Evolutionary conservation across 2,797 vertebrate species (phyloP).

Genomic region (Lithobates pipiens): DNA sequence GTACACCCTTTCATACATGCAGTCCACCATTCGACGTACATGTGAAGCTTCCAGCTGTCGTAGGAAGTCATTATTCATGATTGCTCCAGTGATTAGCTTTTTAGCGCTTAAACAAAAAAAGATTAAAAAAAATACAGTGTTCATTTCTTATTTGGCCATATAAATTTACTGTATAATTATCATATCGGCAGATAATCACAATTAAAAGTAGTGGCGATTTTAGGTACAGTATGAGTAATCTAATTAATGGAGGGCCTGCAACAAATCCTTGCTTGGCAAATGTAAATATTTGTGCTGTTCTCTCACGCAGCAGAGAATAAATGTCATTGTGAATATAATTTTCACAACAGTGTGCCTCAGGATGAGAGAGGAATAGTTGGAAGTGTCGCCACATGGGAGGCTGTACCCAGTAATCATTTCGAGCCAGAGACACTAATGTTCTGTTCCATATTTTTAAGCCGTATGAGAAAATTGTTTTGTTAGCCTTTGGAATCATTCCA

Average conservation of each 20-base stretch:
- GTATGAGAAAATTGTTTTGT: slow-evolving; percentile 44
- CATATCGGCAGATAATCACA: neutral
- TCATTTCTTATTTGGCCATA: neutral
- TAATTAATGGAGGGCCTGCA: neutral
- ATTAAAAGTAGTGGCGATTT: neutral
- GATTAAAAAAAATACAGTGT: neutral
- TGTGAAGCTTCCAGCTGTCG: slow-evolving; percentile 81
- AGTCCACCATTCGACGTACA: slow-evolving; percentile 80
- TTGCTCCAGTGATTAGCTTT: slow-evolving; percentile 79
- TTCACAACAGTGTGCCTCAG: slow-evolving; percentile 38
- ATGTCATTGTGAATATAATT: slow-evolving; percentile 53
- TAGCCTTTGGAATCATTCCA: slow-evolving; percentile 35
- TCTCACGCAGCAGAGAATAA: slow-evolving; percentile 35
- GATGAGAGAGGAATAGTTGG: slow-evolving; percentile 23
- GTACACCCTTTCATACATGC: slow-evolving; percentile 79
- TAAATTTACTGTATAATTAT: slow-evolving; percentile 11
- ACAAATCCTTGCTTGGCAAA: neutral
- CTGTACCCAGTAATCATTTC: slow-evolving; percentile 48
- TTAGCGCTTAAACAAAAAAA: slow-evolving; percentile 69
- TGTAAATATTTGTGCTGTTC: slow-evolving; percentile 47
- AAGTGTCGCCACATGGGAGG: slow-evolving; percentile 44
- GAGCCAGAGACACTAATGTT: slow-evolving; percentile 36
- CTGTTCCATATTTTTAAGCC: slow-evolving; percentile 27
- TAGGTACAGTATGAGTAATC: slow-evolving; percentile 30
- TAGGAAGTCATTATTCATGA: slow-evolving; percentile 82